Conservation (phyloP, 2,888 invertebrate species). For the Steromphala cineraria region DNA sequence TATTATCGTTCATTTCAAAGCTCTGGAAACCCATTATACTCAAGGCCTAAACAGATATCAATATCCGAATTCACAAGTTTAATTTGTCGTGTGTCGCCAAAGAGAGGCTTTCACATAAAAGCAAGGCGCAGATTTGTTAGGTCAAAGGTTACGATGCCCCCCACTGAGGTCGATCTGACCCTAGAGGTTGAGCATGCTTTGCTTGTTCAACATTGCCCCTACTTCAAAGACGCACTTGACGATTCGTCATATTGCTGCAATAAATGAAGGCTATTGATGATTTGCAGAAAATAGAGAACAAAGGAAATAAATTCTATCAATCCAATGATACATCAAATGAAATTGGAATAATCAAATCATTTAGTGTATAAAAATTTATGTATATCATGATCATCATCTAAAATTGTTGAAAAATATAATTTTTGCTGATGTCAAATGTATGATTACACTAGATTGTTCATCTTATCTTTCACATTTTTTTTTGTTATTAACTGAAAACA, state of each 20-base stretch:
- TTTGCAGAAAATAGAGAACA: not conserved
- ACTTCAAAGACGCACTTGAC: not conserved
- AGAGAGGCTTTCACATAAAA: not conserved
- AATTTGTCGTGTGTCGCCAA: not conserved
- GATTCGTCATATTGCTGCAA: not conserved
- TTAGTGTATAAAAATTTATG: too few relatives aligned
- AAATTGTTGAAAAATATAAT: too few relatives aligned
- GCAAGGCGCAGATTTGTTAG: not conserved
- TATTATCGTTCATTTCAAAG: not conserved
- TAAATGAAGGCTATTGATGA: not conserved
- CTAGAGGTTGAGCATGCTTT: not conserved
- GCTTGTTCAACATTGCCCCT: not conserved
- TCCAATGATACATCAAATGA: not conserved
- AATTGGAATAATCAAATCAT: not conserved
- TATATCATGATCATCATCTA: too few relatives aligned
- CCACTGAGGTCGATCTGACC: not conserved
- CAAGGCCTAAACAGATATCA: not conserved
- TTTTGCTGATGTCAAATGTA: too few relatives aligned
- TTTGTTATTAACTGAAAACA: too few relatives aligned
- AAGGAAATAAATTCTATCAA: not conserved
- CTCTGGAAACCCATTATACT: not conserved
- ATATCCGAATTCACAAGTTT: constrained; percentile 6
- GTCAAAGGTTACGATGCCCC: not conserved
- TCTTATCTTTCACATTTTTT: too few relatives aligned
- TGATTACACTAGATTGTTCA: too few relatives aligned